A percentile compares a stretch with the other conserved stretches of the same genome.
Conservation (phyloP, 1,140 invertebrate genomes). For the Zaprionus taronus region DNA sequence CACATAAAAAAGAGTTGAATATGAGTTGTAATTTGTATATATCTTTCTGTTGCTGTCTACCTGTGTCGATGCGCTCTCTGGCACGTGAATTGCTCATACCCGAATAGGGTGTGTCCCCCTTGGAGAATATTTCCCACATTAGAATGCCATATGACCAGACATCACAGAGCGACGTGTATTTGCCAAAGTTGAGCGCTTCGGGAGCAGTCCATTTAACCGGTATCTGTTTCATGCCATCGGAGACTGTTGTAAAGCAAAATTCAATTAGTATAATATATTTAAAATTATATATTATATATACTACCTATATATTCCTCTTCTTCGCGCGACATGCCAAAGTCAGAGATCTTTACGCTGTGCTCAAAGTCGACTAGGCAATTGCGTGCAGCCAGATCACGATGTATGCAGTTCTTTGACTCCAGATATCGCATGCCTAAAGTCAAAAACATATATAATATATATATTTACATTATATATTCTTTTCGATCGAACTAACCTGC, state of each 20-base stretch:
- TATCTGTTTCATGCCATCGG: conserved; percentile 99
- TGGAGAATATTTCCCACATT: conserved; percentile 98
- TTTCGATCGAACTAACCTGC: conserved; percentile 86
- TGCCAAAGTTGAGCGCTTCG: conserved; percentile 97
- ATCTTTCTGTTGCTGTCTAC: conserved; percentile 84
- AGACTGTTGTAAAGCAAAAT: conserved; percentile 86
- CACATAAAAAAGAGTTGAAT: background rate
- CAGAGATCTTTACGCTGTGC: conserved; percentile 97
- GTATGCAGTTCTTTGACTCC: conserved; percentile 98
- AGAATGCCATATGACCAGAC: conserved; percentile 99
- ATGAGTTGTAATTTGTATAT: background rate
- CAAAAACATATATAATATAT: background rate
- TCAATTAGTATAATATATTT: background rate
- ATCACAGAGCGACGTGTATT: conserved; percentile 98
- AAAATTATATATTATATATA: background rate
- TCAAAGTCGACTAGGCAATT: conserved; percentile 93
- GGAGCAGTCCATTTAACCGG: conserved; percentile 99
- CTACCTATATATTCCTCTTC: conserved; percentile 95
- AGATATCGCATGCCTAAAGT: conserved; percentile 93
- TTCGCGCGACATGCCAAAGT: conserved; percentile 99
- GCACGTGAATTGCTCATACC: conserved; percentile 97
- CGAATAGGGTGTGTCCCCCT: conserved; percentile 96
- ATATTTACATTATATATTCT: background rate
- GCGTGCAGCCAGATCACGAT: conserved; percentile 96
- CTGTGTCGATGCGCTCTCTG: conserved; percentile 96